Evolutionary conservation across 2,888 invertebrate species (phyloP), one percentile per base, ranked within the genome.

Genomic region (Nemurella pictetii): DNA sequence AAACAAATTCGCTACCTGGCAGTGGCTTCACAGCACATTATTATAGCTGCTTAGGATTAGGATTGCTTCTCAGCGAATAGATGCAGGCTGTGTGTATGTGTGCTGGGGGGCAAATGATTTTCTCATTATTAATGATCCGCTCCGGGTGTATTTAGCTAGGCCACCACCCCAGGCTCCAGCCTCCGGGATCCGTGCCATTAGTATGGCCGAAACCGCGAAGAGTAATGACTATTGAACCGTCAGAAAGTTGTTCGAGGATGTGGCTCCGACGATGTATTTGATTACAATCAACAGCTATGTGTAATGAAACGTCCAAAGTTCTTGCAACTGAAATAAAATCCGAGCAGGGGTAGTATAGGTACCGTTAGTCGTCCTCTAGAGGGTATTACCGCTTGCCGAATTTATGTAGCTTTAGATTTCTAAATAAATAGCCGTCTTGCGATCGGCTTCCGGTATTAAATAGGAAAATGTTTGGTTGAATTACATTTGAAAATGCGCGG

Each of bases 251-350:
- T 2, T 27, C 25, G 28, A 75, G 75, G 26, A 27, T 27, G 75
- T 75, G 75, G 75, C 9, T 9, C 9, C 75, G 75, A 25, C 26
- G 1, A 27, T 26, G 75, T 28, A 75, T 75, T 75, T 75, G 75
- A 28, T 75, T 75, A 75, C 75, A 75, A 75, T 75, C 75, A 75
- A 75, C 75, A 55, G 9, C 55, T 55, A 55, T 55, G 26, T 75
- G 75, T 26, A 75, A 75, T 75, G 75, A 75, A 75, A 75, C n/a
- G 75, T 75, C 75, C 29, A 29, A 80, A 32, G 7, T 80, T 80
- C 29, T 80, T 32, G 30, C 80, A 80, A 80, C 29, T 32, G 80
- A 30, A 80, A 80, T 80, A 32, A 75, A 75, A 75, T 55, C 55
- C 55, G 55, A 55, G 55, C 55, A 3, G 15, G 55, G 20, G 55